These are phyloP conservation scores for Scolopax bukidnonensis DNA, from an alignment of 2,797 vertebrate genomes.

Conservation along the genomic window DNA sequence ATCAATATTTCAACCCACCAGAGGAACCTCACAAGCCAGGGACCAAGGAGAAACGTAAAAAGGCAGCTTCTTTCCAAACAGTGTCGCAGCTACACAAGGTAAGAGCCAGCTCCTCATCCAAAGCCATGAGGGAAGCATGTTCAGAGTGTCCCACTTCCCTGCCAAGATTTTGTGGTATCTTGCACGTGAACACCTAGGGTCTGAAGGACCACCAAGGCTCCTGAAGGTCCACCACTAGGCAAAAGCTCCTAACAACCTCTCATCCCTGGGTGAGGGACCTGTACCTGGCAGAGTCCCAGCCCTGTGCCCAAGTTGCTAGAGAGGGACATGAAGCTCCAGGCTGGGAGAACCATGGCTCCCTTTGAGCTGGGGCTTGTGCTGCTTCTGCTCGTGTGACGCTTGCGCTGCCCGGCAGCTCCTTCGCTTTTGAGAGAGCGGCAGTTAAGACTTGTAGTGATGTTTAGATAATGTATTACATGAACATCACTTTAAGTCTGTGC, in stretches of 20 bases:
- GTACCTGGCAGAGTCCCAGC: background rate
- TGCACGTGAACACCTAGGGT: background rate
- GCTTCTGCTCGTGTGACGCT: background rate
- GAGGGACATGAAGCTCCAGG: background rate
- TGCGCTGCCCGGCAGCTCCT: constrained; percentile 13
- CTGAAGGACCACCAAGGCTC: background rate
- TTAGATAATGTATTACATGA: constrained; percentile 96
- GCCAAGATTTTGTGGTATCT: background rate
- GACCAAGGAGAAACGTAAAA: constrained; percentile 91
- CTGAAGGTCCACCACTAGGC: background rate
- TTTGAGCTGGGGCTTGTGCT: background rate
- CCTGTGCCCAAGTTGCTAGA: background rate
- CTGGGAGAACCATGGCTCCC: background rate
- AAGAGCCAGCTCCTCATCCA: constrained; percentile 38
- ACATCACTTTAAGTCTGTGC: constrained; percentile 99
- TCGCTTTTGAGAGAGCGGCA: constrained; percentile 80
- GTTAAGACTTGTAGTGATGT: constrained; percentile 99
- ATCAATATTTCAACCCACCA: constrained; percentile 57
- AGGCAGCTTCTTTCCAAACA: constrained; percentile 93
- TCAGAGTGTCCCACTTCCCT: background rate
- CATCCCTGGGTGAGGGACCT: background rate
- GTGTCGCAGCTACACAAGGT: constrained; percentile 95
- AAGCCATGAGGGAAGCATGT: background rate
- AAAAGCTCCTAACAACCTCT: background rate
- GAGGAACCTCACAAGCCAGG: constrained; percentile 81